Base-by-base conservation (phyloP, 1,140 invertebrate species). In the Euura saliciscinereae region DNA sequence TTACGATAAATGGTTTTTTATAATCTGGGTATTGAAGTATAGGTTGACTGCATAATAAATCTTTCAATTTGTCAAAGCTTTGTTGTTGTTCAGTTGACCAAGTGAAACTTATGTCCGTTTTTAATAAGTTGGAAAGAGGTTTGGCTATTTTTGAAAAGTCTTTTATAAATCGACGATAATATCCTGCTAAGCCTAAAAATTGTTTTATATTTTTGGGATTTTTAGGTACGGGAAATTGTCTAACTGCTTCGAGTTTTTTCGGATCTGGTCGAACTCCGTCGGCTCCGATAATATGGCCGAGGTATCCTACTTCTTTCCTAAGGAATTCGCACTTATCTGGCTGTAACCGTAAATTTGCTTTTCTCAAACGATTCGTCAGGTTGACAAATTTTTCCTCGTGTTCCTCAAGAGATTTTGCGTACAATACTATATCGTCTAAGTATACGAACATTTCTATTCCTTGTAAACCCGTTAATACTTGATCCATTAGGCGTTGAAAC, bases 301-400 rank as follows among this genome's bases (percentile, higher is more conserved):
- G 76, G 77, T 88, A 88, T 11, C 78, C 69, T 11, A 87, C 78
- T 82, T 87, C 82, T 51, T 81, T 78, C 75, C 79, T 79, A 8
- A 86, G 72, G 78, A 89, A 89, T 72, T 86, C 78, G 71, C 86
- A 89, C 79, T 89, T 89, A 13, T 82, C 79, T 0, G 83, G 84
- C 77, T 89, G 82, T 74, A 81, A 44, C 46, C 76, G 78, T 5
- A 82, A 44, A 28, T 75, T 75, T 43, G 65, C 45, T 43, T 76
- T 51, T 13, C 73, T 45, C 8, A 82, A 71, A 45, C 72, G 43
- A 10, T 70, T 28, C 42, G 79, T 76, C 1, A 79, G 65, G 28
- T 73, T 45, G 43, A 64, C 10, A 6, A 81, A 65, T 73, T 75
- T 77, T 0, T 13, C 2, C 3, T 74, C 43, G 71, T 78, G 75